Evolutionary conservation across 2,888 invertebrate genomes (phyloP).

Genomic region (Ochropacha duplaris): DNA sequence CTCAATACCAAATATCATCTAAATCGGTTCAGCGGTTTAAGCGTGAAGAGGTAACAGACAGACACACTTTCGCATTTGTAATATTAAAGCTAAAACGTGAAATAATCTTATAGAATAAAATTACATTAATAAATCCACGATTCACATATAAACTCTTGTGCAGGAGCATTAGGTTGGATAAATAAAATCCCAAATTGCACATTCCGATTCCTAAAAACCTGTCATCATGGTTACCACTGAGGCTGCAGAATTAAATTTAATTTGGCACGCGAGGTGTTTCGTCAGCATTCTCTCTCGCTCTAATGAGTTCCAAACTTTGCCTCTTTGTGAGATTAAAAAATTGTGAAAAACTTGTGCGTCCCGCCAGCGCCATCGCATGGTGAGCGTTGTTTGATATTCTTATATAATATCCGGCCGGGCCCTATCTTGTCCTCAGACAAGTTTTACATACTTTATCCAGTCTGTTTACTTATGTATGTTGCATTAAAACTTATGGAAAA

Average conservation of each 20-base stretch:
- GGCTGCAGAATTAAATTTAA: conserved; percentile 54
- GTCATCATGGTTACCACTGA: conserved; percentile 11
- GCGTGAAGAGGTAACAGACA: no score
- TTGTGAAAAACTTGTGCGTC: conserved; percentile 59
- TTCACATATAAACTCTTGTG: no score
- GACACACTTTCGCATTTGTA: no score
- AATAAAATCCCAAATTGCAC: not conserved
- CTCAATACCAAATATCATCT: no score
- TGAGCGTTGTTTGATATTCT: conserved; percentile 46
- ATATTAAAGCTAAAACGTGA: no score
- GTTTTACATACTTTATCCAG: no score
- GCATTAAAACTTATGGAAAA: conserved; percentile 54
- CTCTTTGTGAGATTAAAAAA: conserved; percentile 69
- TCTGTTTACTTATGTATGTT: conserved; percentile 56
- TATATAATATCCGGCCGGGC: conserved; percentile 37
- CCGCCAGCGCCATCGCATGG: conserved; percentile 37
- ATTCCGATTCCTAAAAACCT: not conserved
- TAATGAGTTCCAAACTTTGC: conserved; percentile 72
- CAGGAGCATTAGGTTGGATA: not conserved
- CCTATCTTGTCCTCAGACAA: conserved; percentile 27
- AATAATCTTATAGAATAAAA: no score
- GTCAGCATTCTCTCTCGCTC: conserved; percentile 55
- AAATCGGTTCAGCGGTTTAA: no score
- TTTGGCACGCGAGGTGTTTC: conserved; percentile 62
- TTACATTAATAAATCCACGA: no score